Evolutionary conservation across 2,113 vertebrate species (phyloP).

Genomic region (Struthio camelus): DNA sequence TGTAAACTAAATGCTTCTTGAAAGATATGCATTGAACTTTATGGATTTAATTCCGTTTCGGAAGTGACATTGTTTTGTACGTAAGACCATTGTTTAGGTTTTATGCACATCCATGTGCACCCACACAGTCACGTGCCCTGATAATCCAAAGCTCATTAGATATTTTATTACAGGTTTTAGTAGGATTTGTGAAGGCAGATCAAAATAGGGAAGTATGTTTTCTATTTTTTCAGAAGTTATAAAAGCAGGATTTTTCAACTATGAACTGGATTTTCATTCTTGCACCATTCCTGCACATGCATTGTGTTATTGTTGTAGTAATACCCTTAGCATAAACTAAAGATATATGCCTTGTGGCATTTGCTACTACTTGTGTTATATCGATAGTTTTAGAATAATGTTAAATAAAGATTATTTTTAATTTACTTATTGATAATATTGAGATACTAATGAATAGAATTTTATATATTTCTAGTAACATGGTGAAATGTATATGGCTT

Average conservation of each 20-base stretch:
- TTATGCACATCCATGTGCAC: fast-evolving
- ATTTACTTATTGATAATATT: background rate
- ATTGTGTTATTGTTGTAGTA: slow-evolving; percentile 25
- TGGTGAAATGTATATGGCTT: slow-evolving; percentile 48
- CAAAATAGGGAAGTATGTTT: background rate
- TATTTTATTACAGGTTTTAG: background rate
- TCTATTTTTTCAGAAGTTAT: background rate
- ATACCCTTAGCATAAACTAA: background rate
- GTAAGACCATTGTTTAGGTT: background rate
- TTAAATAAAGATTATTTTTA: slow-evolving; percentile 40
- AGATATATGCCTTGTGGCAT: background rate
- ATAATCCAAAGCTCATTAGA: background rate
- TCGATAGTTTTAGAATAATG: slow-evolving; percentile 10
- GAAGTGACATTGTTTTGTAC: background rate
- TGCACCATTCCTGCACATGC: background rate
- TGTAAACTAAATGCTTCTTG: slow-evolving; percentile 24
- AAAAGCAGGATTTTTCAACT: background rate
- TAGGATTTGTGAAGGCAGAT: background rate
- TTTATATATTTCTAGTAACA: slow-evolving; percentile 53
- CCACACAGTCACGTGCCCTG: background rate
- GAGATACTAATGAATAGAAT: background rate
- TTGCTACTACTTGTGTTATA: slow-evolving; percentile 6
- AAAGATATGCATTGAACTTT: background rate
- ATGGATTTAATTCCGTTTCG: background rate
- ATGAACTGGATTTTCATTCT: background rate